Percentiles rank a stretch among this genome's conserved stretches.
Conservation (phyloP, 2,797 vertebrate genomes). For the Threskiornis aethiopicus region DNA sequence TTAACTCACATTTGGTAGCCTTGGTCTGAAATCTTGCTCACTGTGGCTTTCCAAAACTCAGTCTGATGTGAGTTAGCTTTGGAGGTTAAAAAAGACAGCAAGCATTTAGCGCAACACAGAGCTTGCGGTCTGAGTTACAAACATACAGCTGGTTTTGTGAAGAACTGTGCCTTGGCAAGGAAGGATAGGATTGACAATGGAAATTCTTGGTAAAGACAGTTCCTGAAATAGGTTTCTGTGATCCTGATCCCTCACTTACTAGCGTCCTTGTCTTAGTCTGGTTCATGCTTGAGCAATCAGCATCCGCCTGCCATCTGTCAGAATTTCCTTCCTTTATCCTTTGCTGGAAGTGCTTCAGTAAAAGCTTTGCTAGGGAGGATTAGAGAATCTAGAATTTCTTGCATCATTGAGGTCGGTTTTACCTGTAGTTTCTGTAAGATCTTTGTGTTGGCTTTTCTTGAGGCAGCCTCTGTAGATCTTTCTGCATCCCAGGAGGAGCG, state of each 20-base stretch:
- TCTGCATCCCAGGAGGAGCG: not conserved
- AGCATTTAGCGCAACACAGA: not conserved
- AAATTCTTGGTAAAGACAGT: not conserved
- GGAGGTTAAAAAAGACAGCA: not conserved
- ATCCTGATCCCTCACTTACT: conserved; percentile 27
- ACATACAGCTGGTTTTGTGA: not conserved
- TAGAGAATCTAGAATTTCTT: not conserved
- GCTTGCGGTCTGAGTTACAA: not conserved
- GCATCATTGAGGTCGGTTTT: not conserved
- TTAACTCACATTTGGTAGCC: not conserved
- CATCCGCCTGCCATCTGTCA: conserved; percentile 44
- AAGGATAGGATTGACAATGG: not conserved
- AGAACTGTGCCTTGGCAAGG: not conserved
- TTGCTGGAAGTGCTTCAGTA: conserved; percentile 36
- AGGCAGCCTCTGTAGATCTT: not conserved
- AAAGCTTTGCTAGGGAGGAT: conserved; percentile 5
- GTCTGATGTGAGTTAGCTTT: not conserved
- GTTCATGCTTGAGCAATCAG: conserved; percentile 13
- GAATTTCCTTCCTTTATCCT: conserved; percentile 28
- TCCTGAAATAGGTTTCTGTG: conserved; percentile 50
- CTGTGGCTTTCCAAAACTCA: not conserved
- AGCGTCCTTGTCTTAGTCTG: not conserved
- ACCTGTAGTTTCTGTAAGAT: not conserved
- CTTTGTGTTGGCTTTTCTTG: not conserved
- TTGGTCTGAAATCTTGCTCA: not conserved